A percentile compares a stretch with the other conserved stretches of the same genome.
Conservation (phyloP, 2,797 vertebrate species). For the Aeoliscus strigatus region DNA sequence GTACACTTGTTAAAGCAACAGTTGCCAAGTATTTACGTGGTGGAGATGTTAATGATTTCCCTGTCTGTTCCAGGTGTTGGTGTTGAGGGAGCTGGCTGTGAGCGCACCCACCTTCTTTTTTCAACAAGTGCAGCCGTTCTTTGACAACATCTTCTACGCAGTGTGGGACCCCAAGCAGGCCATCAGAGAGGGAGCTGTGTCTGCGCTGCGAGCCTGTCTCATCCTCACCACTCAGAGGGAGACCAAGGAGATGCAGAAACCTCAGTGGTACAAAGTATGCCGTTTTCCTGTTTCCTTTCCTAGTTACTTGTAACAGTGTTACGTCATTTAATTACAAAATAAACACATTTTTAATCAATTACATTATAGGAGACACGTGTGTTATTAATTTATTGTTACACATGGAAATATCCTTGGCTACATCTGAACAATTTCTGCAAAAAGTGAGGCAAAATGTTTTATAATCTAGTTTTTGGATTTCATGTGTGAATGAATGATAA, state of each 20-base stretch:
- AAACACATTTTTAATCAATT: too few relatives aligned
- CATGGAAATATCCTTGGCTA: too few relatives aligned
- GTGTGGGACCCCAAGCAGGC: conserved; percentile 99
- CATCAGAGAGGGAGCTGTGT: conserved; percentile 93
- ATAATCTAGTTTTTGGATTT: too few relatives aligned
- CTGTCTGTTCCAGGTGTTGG: conserved; percentile 81
- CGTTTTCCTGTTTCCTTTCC: too few relatives aligned
- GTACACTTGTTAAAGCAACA: too few relatives aligned
- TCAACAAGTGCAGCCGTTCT: conserved; percentile 98
- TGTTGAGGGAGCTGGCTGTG: conserved; percentile 92
- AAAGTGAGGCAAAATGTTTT: too few relatives aligned
- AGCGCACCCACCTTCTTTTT: conserved; percentile 99
- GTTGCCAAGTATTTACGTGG: neutral
- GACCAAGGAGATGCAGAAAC: conserved; percentile 99
- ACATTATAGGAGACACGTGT: too few relatives aligned
- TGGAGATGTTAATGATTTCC: neutral
- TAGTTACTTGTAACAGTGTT: too few relatives aligned
- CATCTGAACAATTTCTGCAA: too few relatives aligned
- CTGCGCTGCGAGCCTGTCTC: conserved; percentile 90
- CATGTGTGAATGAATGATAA: too few relatives aligned
- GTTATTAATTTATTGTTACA: too few relatives aligned
- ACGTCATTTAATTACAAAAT: too few relatives aligned
- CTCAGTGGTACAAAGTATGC: conserved; percentile 97
- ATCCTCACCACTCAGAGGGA: conserved; percentile 97
- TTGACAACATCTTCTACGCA: conserved; percentile 95